Evolutionary conservation across 2,888 invertebrate genomes (phyloP).

Genomic region (Caenorhabditis sinica): DNA sequence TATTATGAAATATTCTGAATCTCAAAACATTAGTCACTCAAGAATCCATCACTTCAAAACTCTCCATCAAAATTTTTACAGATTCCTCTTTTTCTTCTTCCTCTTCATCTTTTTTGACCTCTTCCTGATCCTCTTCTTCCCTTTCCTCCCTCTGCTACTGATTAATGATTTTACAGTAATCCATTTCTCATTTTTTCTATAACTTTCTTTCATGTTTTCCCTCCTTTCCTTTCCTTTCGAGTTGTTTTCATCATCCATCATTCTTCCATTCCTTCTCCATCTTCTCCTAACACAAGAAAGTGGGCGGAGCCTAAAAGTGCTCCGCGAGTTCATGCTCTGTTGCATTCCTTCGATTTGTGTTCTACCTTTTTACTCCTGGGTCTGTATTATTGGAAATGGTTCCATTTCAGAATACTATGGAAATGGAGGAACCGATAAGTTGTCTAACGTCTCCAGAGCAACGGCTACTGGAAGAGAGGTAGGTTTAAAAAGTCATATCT

Average conservation of each 20-base stretch:
- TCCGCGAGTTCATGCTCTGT: constrained; percentile 58
- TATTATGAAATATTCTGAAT: too few species aligned
- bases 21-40: too few species aligned
- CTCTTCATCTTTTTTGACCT: constrained; percentile 24
- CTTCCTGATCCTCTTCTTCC: background rate
- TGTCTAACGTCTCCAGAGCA: constrained; percentile 63
- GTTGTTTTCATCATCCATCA: constrained; percentile 52
- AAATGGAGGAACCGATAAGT: constrained; percentile 60
- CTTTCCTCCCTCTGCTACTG: too few species aligned
- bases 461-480: constrained; percentile 60
- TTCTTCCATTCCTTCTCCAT: constrained; percentile 2
- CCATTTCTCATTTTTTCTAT: constrained; percentile 11
- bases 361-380: constrained; percentile 11
- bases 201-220: constrained; percentile 20
- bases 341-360: constrained; percentile 37
- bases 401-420: constrained; percentile 42
- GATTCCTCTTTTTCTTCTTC: background rate
- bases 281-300: background rate
- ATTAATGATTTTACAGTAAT: constrained; percentile 34
- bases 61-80: too few species aligned
- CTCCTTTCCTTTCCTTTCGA: constrained; percentile 43
- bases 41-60: background rate
- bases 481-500: background rate
- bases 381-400: constrained; percentile 2
- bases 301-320: constrained; percentile 57